Evolutionary conservation across 2,888 invertebrate species (phyloP), one percentile per base, ranked within the genome.

Genomic region (Ophonus ardosiacus): DNA sequence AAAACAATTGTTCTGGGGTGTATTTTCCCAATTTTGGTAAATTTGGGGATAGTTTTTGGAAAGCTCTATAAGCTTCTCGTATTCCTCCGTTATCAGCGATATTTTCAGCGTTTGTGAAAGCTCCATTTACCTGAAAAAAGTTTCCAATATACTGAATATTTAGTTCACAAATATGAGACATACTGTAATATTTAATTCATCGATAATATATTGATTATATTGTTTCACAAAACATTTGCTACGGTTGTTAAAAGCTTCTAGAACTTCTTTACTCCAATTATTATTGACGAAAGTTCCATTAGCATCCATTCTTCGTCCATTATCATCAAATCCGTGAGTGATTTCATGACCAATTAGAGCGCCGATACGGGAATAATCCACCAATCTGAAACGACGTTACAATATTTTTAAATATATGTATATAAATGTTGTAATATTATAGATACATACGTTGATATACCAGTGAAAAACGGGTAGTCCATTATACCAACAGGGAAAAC

Each of bases 311-410:
- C 86, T 86, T 79, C 87, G 88, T 0, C 92, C 92, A 40, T 87
- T 87, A 13, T 79, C 87, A 85, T 92, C 92, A 85, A 91, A 92
- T 17, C 92, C 93, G 87, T 93, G 93, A 0, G 93, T 93, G 17
- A 93, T 93, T 89, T 93, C 93, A 87, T 93, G 93, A 0, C 93
- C 93, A 38, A 93, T 93, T 1, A 93, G 92, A 10, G 92, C 92
- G 10, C 93, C 93, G 68, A 93, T 92, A 71, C 93, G 91, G 8
- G 93, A 92, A 87, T 93, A 94, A 88, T 94, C 93, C 88, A 93
- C 89, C 8, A 92, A 88, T 40, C 92, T 92, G 18, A 85, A 87
- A 87, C 61, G 38, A 13, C 13, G 6, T 83, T 31, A 78, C 43
- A 38, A 31, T 57, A 31, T 61, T 24, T 17, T 43, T 5, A n/a